Base-by-base conservation (phyloP, 2,888 invertebrate species). In the Stramonita haemastoma region DNA sequence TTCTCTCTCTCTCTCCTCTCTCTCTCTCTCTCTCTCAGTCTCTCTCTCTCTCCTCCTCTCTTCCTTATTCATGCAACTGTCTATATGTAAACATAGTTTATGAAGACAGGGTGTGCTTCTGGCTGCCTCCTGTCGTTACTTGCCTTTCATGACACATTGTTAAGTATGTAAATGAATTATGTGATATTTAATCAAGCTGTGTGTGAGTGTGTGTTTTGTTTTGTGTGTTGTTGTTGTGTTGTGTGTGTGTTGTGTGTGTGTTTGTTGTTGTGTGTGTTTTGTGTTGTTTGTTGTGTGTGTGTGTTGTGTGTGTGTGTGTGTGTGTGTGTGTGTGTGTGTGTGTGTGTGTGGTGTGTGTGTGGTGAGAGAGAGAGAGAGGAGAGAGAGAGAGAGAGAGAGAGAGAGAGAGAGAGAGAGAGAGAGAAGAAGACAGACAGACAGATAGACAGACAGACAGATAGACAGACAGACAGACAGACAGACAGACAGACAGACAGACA, bases 211-310 rank as follows among this genome's bases (percentile, higher is more conserved):
- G 70, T 73, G 70, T 73, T 17, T n/a, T n/a, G n/a, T n/a, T n/a
- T n/a, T n/a, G n/a, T n/a, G n/a, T n/a, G n/a, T n/a, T n/a, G n/a
- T n/a, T n/a, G n/a, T n/a, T n/a, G n/a, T n/a, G n/a, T n/a, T 73
- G 70, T 73, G 70, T 73, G 70, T 73, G 70, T 73, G 70, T 60
- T 77, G 29, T 29, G 70, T 70, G 70, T 70, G 70, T 70, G 70
- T 70, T 13, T 70, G 70, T 70, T 13, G 11, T 13, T 70, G 70
- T 70, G 70, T 70, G 70, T 70, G 70, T 70, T 11, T 11, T 60
- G 60, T 60, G 60, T 60, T 60, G 11, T 11, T 60, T 11, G 11
- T 11, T 60, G 70, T 70, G 70, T 70, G 70, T 70, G 70, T 22
- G 70, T 22, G 70, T 60, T 22, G 70, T 29, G 77, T 77, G 29